Evolutionary conservation across 2,113 vertebrate species (phyloP), one percentile per base, ranked within the genome.

Genomic region (Hippolais icterina): DNA sequence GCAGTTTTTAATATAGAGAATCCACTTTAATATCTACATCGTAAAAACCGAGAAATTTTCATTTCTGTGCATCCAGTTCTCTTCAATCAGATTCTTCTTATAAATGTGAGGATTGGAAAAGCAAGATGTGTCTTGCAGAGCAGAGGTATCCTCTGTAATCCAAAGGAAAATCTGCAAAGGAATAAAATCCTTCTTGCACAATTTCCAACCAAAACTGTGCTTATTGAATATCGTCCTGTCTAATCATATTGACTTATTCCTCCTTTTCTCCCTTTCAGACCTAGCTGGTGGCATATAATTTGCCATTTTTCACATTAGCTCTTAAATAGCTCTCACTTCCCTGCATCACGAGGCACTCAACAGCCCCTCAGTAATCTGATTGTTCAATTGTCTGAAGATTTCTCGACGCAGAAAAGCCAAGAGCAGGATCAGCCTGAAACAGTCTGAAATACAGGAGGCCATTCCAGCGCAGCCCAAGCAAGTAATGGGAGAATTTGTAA

Each of bases 341-440:
- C 56, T 39, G 72, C 77, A 68, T 74, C 86, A 75, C 65, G 33
- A 61, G 76, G 56, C 79, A 59, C 65, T 87, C 90, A 90, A 93
- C 71, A 90, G 52, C 88, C 87, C 46, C 76, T 78, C 86, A 90
- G 90, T 82, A 89, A 93, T 91, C 86, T 68, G 90, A 83, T 92
- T 94, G 90, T 95, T 96, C 95, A 96, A 93, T 84, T 91, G 96
- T 71, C 88, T 93, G 94, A 77, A 88, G 63, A 87, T 91, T 94
- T 87, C 84, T 59, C 82, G 7, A 77, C 85, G 52, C 31, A 59
- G 56, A 84, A 76, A 84, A 94, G 79, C 13, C 17, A 78, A 78
- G 71, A 28, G 29, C 74, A 52, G 72, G 86, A 86, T 82, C 90
- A 90, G 83, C 83, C 70, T 31, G 79, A 49, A 83, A 63, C 47